Conservation (phyloP, 2,797 vertebrate species). For the Pseudochromis fuscus region DNA sequence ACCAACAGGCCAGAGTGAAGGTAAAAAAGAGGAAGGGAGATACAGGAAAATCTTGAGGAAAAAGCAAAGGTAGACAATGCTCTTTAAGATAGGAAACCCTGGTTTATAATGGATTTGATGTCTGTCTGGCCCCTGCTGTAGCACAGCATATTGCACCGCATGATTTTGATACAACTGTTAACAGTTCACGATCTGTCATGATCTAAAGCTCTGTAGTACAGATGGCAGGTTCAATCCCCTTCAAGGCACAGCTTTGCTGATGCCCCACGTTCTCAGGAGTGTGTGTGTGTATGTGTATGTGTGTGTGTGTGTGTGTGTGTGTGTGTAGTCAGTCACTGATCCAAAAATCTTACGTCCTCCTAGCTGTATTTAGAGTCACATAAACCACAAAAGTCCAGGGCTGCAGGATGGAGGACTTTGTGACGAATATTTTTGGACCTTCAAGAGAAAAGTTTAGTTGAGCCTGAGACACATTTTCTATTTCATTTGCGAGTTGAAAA, state of each 20-base stretch:
- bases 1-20: conserved; percentile 59
- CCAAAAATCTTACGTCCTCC: conserved; percentile 37
- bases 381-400: conserved; percentile 27
- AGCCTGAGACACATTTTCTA: conserved; percentile 18
- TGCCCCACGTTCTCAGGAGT: conserved; percentile 33
- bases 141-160: conserved; percentile 58
- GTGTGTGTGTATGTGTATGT: conserved; percentile 8
- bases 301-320: conserved; percentile 12
- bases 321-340: conserved; percentile 33
- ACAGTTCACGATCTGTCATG: conserved; percentile 65
- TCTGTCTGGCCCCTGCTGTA: conserved; percentile 38
- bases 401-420: conserved; percentile 15
- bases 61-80: conserved; percentile 6
- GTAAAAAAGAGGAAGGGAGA: conserved; percentile 15
- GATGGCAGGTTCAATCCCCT: conserved; percentile 47
- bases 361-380: conserved; percentile 50
- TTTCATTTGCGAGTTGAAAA: conserved; percentile 18
- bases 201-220: conserved; percentile 58
- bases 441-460: conserved; percentile 18
- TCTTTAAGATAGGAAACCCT: conserved; percentile 23
- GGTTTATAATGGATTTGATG: conserved; percentile 54
- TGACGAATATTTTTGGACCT: conserved; percentile 24
- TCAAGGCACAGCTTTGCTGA: conserved; percentile 48
- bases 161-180: conserved; percentile 71
- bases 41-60: neutral